Conservation (phyloP, 2,797 vertebrate species). For the Avahi laniger region DNA sequence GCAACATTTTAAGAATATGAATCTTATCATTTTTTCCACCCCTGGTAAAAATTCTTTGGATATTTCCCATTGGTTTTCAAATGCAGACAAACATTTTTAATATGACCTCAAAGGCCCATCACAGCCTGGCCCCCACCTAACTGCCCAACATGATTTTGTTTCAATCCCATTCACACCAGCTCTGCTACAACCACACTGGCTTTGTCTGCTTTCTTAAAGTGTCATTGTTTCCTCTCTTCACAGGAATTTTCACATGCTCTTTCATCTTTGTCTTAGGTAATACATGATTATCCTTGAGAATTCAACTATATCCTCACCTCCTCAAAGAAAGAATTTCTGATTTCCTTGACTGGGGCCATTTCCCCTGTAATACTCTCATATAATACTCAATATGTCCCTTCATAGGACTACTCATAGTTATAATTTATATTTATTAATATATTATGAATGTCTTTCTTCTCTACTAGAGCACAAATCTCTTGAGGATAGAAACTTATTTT, state of each 20-base stretch:
- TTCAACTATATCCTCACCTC: background rate
- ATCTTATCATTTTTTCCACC: background rate
- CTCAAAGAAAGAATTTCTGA: background rate
- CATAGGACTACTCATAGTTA: background rate
- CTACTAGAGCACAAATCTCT: background rate
- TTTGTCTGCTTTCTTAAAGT: background rate
- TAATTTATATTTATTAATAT: background rate
- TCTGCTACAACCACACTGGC: background rate
- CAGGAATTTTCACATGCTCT: background rate
- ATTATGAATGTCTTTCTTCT: background rate
- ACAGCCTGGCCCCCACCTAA: too few relatives aligned
- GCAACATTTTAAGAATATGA: background rate
- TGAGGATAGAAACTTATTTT: background rate
- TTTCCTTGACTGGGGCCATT: background rate
- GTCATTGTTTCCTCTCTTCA: background rate
- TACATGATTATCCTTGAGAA: background rate
- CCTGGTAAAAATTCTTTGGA: background rate
- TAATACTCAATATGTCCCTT: background rate
- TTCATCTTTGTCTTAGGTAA: background rate
- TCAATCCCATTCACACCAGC: background rate
- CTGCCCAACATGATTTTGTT: background rate
- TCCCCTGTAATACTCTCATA: background rate
- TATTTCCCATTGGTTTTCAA: background rate
- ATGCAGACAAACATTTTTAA: background rate
- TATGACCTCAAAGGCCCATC: background rate